Evolutionary conservation across 1,140 invertebrate species (phyloP), one percentile per base, ranked within the genome.

Genomic region (Drosophila cardini): DNA sequence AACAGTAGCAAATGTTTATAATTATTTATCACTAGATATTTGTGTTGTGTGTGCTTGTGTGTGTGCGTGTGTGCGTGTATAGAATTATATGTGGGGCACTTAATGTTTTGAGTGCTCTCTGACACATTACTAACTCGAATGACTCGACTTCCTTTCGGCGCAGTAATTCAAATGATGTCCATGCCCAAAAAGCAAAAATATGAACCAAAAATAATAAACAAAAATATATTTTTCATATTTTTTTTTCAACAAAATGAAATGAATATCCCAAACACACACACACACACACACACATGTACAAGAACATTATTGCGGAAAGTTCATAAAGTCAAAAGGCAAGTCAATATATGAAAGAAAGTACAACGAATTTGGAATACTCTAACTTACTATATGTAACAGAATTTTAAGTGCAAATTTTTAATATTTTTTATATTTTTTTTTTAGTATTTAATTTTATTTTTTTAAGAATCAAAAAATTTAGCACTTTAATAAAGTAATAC

Each of bases 211-310:
- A 34, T 58, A 38, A 53, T 13, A 36, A 42, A 52, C 32, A 65
- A 55, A 63, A 55, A 62, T 36, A 63, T 65, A 4, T 38, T 38
- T 40, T 40, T 40, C 52, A 72, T 64, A 72, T 52, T 57, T 65
- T 55, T 69, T 53, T 63, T 86, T 86, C 72, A 45, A 73, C 71
- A 71, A 76, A 87, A 82, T 76, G 82, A 79, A 87, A 86, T 81
- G 48, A 63, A 87, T 82, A 86, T 61, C 36, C 46, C 6, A n/a
- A 26, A 21, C 58, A 64, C 15, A 15, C 53, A 69, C 46, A 56
- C 48, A 38, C n/a, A 42, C 38, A 34, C 32, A 30, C 43, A 46
- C 15, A 21, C 58, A 73, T 9, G 32, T 11, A 58, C 45, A 46
- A 16, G 30, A 53, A 15, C 67, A 84, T 77, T 85, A 71, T 84